Conservation (phyloP, 2,797 vertebrate genomes). For the Hoplostethus mediterraneus region DNA sequence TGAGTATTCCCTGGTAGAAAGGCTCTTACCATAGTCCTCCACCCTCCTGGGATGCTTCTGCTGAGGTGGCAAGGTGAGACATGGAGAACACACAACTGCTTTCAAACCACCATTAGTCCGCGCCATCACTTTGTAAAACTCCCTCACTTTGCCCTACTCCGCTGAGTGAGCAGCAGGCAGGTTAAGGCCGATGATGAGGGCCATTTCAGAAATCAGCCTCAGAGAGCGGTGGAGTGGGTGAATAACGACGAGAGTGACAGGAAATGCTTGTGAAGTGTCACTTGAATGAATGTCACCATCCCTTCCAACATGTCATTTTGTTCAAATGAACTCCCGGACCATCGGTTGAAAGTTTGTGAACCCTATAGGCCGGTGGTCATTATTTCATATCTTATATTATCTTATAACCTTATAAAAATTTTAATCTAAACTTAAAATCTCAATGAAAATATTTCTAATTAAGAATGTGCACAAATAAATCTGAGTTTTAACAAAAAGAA, state of each 20-base stretch:
- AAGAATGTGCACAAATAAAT: too few relatives aligned
- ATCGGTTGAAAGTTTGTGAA: background rate
- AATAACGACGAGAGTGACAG: constrained; percentile 68
- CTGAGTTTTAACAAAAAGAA: too few relatives aligned
- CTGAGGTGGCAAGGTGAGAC: constrained; percentile 2
- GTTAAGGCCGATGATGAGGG: constrained; percentile 43
- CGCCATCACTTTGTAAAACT: constrained; percentile 21
- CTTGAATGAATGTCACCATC: constrained; percentile 47
- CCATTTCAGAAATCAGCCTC: constrained; percentile 45
- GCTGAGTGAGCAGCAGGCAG: constrained; percentile 32
- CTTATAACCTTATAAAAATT: too few relatives aligned
- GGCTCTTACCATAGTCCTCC: background rate
- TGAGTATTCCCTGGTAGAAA: background rate
- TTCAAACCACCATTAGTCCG: constrained; percentile 24
- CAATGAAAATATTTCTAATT: too few relatives aligned
- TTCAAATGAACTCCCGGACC: background rate
- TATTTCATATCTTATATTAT: too few relatives aligned
- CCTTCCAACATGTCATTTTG: constrained; percentile 54
- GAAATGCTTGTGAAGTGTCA: constrained; percentile 69
- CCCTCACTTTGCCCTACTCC: constrained; percentile 17
- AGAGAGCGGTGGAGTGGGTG: constrained; percentile 41
- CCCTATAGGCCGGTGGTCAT: too few relatives aligned
- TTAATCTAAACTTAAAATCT: too few relatives aligned
- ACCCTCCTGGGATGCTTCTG: background rate
- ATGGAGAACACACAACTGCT: constrained; percentile 7